Evolutionary conservation across 2,797 vertebrate genomes (phyloP).

Genomic region (Parotocinclus haroldoi): DNA sequence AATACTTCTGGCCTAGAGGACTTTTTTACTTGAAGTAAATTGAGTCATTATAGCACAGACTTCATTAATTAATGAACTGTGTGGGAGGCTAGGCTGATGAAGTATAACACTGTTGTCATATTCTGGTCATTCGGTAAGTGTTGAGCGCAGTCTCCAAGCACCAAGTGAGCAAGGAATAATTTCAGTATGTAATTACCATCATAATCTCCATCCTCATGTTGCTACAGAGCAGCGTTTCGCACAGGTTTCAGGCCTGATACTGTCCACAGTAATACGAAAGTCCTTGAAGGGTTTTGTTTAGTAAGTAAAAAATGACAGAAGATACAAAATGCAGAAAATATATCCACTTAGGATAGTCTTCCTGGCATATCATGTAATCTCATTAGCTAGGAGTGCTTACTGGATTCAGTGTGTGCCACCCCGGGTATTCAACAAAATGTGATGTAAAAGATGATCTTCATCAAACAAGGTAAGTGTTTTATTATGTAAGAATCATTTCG

Average conservation of each 20-base stretch:
- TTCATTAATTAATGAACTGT: slow-evolving; percentile 9
- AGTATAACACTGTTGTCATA: slow-evolving; percentile 33
- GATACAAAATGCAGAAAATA: not conserved
- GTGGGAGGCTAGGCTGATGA: slow-evolving; percentile 12
- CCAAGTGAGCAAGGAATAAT: slow-evolving; percentile 18
- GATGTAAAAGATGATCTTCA: slow-evolving; percentile 10
- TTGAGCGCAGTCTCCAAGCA: slow-evolving; percentile 18
- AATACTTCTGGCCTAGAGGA: not conserved
- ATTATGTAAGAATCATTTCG: slow-evolving; percentile 1
- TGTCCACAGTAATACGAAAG: slow-evolving; percentile 18
- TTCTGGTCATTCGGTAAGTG: slow-evolving; percentile 46
- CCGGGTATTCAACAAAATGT: slow-evolving; percentile 13
- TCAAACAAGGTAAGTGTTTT: slow-evolving; percentile 39
- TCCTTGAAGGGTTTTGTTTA: slow-evolving; percentile 16
- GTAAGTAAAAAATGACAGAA: slow-evolving; percentile 17
- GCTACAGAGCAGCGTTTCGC: slow-evolving; percentile 22
- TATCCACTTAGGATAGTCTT: slow-evolving; percentile 1
- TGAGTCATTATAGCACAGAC: not conserved
- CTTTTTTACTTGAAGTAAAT: not conserved
- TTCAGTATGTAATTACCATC: slow-evolving; percentile 44
- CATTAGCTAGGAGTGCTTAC: slow-evolving; percentile 6
- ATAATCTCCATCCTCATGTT: slow-evolving; percentile 34
- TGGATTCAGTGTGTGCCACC: slow-evolving; percentile 1
- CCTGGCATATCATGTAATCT: slow-evolving; percentile 8
- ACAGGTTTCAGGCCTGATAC: slow-evolving; percentile 28